Evolutionary conservation across 1,140 invertebrate species (phyloP).

Genomic region (Hylaeus anthracinus): DNA sequence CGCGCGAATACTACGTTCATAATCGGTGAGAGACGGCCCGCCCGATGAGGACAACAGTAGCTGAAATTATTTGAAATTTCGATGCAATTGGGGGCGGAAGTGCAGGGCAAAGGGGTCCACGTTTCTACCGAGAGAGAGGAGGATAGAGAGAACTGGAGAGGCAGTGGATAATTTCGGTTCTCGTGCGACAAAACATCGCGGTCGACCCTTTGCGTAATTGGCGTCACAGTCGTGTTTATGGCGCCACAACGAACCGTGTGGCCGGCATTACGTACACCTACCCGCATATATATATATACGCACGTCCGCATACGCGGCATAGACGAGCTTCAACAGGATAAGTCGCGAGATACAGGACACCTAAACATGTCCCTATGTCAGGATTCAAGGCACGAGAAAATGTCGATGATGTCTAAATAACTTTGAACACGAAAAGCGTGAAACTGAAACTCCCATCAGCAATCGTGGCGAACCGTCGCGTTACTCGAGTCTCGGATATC

Average conservation of each 20-base stretch:
- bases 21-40: constrained; percentile 1
- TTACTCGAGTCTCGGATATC: constrained; percentile 10
- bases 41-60: constrained; percentile 13
- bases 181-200: constrained; percentile 68
- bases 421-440: constrained; percentile 8
- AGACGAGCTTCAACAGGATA: too few species aligned
- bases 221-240: constrained; percentile 69
- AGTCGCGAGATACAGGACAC: too few species aligned
- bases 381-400: too few species aligned
- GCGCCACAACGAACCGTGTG: constrained; percentile 40
- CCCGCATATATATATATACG: too few species aligned
- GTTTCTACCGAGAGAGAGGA: neutral
- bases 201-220: constrained; percentile 72
- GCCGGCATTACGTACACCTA: constrained; percentile 22
- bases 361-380: too few species aligned
- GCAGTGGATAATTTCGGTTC: constrained; percentile 67
- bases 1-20: constrained; percentile 23
- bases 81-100: constrained; percentile 47
- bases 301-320: too few species aligned
- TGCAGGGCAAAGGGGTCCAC: constrained; percentile 16
- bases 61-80: constrained; percentile 63
- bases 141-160: neutral
- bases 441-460: constrained; percentile 33
- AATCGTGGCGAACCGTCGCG: constrained; percentile 27
- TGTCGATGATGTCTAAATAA: too few species aligned